phyloP scores from a whole-genome alignment of 2,797 vertebrate species.

The Chaenodraco wilsoni region DNA sequence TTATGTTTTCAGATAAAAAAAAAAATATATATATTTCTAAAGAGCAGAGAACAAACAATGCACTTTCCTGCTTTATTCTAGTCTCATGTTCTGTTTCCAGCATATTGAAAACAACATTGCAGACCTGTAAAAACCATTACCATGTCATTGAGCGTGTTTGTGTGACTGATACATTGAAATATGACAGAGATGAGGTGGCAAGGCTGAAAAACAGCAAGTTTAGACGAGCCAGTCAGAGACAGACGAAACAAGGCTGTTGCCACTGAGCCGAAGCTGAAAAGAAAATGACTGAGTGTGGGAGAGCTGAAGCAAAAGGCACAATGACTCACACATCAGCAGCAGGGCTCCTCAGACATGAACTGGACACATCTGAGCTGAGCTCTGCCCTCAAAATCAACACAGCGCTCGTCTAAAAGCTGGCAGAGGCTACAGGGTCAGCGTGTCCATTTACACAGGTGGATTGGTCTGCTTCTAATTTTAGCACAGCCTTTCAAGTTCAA shows the following conservation, averaged over 20 bases:
- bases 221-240: slow-evolving; percentile 54
- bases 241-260: slow-evolving; percentile 71
- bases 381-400: slow-evolving; percentile 52
- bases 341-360: slow-evolving; percentile 70
- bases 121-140: slow-evolving; percentile 8
- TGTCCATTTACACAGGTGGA: slow-evolving; percentile 51
- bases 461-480: slow-evolving; percentile 32
- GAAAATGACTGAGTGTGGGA: slow-evolving; percentile 75
- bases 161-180: slow-evolving; percentile 30
- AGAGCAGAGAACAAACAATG: background rate
- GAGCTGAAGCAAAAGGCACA: slow-evolving; percentile 67
- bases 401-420: slow-evolving; percentile 38
- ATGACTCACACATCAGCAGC: slow-evolving; percentile 78
- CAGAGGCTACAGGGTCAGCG: slow-evolving; percentile 63
- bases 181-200: slow-evolving; percentile 46
- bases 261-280: slow-evolving; percentile 66
- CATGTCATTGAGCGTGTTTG: slow-evolving; percentile 14
- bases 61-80: background rate
- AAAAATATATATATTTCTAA: background rate
- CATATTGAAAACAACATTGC: slow-evolving; percentile 9
- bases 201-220: slow-evolving; percentile 60
- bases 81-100: slow-evolving; percentile 19
- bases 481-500: slow-evolving; percentile 40
- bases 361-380: slow-evolving; percentile 63
- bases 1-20: too few species aligned